Percentiles rank a stretch among this genome's conserved stretches.
Conservation (phyloP, 2,113 vertebrate species). For the Phodopus roborovskii region DNA sequence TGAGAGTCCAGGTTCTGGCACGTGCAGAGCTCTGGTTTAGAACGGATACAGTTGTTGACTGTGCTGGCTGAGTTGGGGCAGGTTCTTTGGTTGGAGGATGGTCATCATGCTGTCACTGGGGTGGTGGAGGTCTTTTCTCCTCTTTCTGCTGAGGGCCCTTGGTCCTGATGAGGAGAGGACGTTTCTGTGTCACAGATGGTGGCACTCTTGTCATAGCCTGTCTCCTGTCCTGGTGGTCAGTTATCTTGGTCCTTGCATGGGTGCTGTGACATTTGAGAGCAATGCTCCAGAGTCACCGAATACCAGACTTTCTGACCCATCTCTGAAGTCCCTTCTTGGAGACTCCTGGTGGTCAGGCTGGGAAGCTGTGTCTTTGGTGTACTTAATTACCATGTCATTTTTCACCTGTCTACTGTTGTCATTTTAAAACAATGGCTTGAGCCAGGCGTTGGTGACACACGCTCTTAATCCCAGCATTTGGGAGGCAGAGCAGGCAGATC, state of each 20-base stretch:
- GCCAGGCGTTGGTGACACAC: too few species aligned
- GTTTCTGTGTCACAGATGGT: background rate
- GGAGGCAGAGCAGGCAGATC: too few species aligned
- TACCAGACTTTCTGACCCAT: too few species aligned
- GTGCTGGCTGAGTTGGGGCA: background rate
- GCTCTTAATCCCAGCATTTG: too few species aligned
- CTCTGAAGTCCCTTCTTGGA: background rate
- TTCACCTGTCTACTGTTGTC: too few species aligned
- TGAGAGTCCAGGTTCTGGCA: background rate
- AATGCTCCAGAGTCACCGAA: background rate
- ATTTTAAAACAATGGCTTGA: too few species aligned
- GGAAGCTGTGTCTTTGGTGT: background rate
- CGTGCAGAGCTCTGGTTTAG: background rate
- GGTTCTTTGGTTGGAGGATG: background rate
- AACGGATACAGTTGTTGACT: too few species aligned
- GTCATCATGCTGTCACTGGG: fast-evolving
- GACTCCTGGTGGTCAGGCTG: background rate
- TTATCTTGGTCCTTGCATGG: background rate
- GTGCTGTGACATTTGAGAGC: background rate
- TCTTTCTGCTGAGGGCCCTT: background rate
- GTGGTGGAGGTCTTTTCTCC: too few species aligned
- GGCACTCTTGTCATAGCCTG: background rate
- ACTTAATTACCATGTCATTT: background rate
- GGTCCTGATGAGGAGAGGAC: background rate
- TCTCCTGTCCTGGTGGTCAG: background rate